Evolutionary conservation across 2,888 invertebrate species (phyloP).

Genomic region (Trachelus iudaicus): DNA sequence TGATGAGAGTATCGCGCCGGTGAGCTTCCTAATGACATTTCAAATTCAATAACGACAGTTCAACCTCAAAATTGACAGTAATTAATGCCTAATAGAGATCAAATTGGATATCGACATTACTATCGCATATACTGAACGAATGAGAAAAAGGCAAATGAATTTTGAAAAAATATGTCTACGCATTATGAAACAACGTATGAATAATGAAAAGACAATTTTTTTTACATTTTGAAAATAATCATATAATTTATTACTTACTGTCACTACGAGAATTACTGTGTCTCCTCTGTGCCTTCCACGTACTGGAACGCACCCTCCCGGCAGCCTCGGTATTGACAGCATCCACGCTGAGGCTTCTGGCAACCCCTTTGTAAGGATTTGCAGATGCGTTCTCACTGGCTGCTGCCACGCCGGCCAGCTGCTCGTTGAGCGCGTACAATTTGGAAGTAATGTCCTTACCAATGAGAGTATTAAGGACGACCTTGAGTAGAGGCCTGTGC

Average conservation of each 20-base stretch:
- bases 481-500: conserved; percentile 79
- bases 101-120: conserved; percentile 14
- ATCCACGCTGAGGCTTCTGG: conserved; percentile 80
- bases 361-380: conserved; percentile 69
- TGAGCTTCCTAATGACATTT: conserved; percentile 63
- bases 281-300: conserved; percentile 69
- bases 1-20: conserved; percentile 69
- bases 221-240: too few species aligned
- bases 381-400: conserved; percentile 56
- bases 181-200: too few species aligned
- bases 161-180: neutral
- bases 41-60: conserved; percentile 11
- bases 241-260: conserved; percentile 51
- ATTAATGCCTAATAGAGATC: neutral
- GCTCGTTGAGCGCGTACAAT: conserved; percentile 84
- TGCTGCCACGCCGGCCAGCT: conserved; percentile 69
- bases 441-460: conserved; percentile 90
- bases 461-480: conserved; percentile 81
- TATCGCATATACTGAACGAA: neutral
- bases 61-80: neutral
- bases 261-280: conserved; percentile 65
- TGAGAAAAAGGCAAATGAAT: conserved; percentile 31
- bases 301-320: conserved; percentile 77
- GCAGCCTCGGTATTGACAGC: conserved; percentile 83
- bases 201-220: too few species aligned